Percentiles rank a stretch among this genome's conserved stretches.
Evolutionary conservation across 2,797 vertebrate genomes (phyloP).

Genomic region (Leptoclinus maculatus): DNA sequence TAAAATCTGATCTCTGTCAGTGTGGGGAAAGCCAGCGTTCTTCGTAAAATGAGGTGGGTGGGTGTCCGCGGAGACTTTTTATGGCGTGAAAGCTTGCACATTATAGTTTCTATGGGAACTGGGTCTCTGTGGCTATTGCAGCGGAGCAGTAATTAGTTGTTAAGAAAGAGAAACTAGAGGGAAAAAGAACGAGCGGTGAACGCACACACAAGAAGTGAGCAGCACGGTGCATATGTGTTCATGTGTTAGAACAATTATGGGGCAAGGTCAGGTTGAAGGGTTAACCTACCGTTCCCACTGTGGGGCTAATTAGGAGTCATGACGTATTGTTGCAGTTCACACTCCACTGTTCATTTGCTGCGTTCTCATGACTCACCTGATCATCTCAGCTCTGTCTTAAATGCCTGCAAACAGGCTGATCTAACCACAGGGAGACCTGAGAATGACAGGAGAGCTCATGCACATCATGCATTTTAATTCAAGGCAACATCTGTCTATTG

Average conservation of each 20-base stretch:
- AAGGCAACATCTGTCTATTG: slow-evolving; percentile 36
- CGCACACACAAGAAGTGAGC: slow-evolving; percentile 9
- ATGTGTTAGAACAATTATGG: slow-evolving; percentile 51
- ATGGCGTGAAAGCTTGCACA: slow-evolving; percentile 59
- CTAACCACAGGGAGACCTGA: slow-evolving; percentile 26
- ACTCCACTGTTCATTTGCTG: slow-evolving; percentile 49
- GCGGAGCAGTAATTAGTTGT: slow-evolving; percentile 64
- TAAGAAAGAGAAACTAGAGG: slow-evolving; percentile 38
- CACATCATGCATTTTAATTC: slow-evolving; percentile 4
- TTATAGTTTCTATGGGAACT: slow-evolving; percentile 79
- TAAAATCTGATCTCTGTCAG: slow-evolving; percentile 68
- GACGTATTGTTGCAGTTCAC: slow-evolving; percentile 50
- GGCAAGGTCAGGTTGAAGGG: slow-evolving; percentile 35
- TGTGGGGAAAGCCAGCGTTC: slow-evolving; percentile 48
- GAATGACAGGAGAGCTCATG: slow-evolving; percentile 12
- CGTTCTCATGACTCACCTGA: slow-evolving; percentile 46
- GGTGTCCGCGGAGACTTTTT: slow-evolving; percentile 64
- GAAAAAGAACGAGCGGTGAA: slow-evolving; percentile 12
- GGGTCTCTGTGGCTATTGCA: slow-evolving; percentile 58
- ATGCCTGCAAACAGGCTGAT: slow-evolving; percentile 19
- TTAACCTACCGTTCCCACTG: slow-evolving; percentile 33
- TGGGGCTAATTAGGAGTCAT: slow-evolving; percentile 59
- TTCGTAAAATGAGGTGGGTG: slow-evolving; percentile 69
- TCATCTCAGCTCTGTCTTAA: slow-evolving; percentile 19
- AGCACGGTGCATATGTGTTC: slow-evolving; percentile 10